phyloP scores from a whole-genome alignment of 2,888 invertebrate genomes.

The Melinopterus prodromus region DNA sequence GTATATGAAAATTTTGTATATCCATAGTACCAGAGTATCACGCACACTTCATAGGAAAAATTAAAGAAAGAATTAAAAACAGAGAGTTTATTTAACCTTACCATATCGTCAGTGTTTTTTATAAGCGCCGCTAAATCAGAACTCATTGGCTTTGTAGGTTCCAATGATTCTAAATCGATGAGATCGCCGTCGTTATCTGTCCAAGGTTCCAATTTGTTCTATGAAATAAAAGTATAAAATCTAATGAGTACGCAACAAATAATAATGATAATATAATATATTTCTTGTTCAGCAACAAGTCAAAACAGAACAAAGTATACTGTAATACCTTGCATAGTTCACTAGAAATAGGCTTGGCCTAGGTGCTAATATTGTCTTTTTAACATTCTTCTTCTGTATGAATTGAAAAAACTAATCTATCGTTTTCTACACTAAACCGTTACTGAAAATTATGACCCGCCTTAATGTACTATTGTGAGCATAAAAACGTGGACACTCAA shows the following conservation, averaged over 20 bases:
- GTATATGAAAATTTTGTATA: too few species aligned
- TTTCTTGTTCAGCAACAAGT: too few species aligned
- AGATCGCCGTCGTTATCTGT: slow-evolving; percentile 62
- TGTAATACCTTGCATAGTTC: too few species aligned
- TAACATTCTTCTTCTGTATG: background rate
- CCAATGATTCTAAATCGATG: slow-evolving; percentile 51
- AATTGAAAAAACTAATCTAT: background rate
- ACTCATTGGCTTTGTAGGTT: slow-evolving; percentile 55
- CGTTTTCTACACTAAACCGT: too few species aligned
- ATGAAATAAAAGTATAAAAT: slow-evolving; percentile 22
- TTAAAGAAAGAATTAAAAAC: background rate
- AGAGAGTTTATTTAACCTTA: slow-evolving; percentile 51
- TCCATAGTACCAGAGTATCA: too few species aligned
- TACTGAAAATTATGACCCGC: too few species aligned
- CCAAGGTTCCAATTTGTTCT: slow-evolving; percentile 44
- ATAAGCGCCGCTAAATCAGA: slow-evolving; percentile 69
- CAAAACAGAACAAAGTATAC: too few species aligned
- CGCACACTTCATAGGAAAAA: background rate
- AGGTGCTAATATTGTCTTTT: too few species aligned
- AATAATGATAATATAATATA: too few species aligned
- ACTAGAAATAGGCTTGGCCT: background rate
- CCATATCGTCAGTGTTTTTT: slow-evolving; percentile 69
- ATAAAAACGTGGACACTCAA: too few species aligned
- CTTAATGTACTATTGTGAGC: too few species aligned
- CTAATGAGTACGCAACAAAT: too few species aligned